These are phyloP conservation scores for Drosophila pseudotalamancana DNA, from an alignment of 2,888 invertebrate genomes.

Conservation along the genomic window DNA sequence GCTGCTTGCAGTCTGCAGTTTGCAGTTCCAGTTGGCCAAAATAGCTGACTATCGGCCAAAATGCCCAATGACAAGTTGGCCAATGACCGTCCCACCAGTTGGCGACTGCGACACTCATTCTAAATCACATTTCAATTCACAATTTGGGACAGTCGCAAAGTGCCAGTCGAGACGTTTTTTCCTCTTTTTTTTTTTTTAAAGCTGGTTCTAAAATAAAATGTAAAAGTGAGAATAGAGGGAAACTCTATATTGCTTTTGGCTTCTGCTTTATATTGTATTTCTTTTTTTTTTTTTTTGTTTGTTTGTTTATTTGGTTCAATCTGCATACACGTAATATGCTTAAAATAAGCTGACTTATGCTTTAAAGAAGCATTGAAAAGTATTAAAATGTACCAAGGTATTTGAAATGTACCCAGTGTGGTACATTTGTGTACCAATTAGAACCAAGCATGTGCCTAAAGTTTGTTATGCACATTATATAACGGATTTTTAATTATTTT, in stretches of 20 bases:
- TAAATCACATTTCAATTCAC: conserved; percentile 45
- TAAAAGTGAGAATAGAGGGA: too few relatives aligned
- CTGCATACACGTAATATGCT: not conserved
- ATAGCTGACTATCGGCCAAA: conserved; percentile 27
- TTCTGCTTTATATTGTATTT: conserved; percentile 8
- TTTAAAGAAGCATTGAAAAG: not conserved
- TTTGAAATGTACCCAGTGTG: not conserved
- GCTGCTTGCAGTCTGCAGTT: conserved; percentile 13
- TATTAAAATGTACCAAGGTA: not conserved
- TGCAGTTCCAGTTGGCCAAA: conserved; percentile 4
- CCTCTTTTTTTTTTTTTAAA: not conserved
- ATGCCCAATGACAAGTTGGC: conserved; percentile 41
- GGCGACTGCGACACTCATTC: conserved; percentile 26
- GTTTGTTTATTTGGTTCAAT: not conserved
- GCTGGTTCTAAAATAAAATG: too few relatives aligned
- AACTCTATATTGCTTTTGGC: too few relatives aligned
- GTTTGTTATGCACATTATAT: too few relatives aligned
- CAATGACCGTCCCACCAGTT: conserved; percentile 17
- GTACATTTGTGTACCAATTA: not conserved
- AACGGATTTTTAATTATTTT: too few relatives aligned
- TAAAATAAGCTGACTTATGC: not conserved
- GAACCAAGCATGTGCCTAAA: too few relatives aligned
- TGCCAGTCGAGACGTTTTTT: not conserved
- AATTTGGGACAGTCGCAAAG: conserved; percentile 33
- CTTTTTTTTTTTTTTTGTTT: not conserved